These are phyloP conservation scores for Suricata suricatta DNA, from an alignment of 2,113 vertebrate species.

Conservation along the genomic window DNA sequence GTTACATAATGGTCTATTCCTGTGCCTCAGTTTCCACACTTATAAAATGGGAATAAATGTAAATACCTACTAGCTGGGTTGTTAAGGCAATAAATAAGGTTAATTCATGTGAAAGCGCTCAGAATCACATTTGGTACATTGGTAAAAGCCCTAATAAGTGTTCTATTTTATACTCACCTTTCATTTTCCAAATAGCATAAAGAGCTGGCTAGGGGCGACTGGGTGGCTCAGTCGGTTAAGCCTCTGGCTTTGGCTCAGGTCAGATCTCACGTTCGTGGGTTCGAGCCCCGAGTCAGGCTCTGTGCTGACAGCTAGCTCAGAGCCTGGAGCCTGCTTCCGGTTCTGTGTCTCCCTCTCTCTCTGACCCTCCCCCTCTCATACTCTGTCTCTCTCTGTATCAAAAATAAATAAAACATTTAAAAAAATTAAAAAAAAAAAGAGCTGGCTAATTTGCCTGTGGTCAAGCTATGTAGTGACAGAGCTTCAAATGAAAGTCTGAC, in stretches of 20 bases:
- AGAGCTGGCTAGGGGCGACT: too few relatives aligned
- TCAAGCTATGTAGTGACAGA: background rate
- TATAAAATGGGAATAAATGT: conserved; percentile 21
- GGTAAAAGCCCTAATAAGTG: background rate
- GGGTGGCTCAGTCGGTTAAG: too few relatives aligned
- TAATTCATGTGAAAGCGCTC: conserved; percentile 5
- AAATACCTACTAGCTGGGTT: background rate
- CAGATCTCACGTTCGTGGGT: too few relatives aligned
- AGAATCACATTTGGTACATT: background rate
- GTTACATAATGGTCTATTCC: background rate
- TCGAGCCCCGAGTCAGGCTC: too few relatives aligned
- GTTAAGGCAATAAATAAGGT: conserved; percentile 17
- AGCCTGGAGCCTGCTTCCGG: too few relatives aligned
- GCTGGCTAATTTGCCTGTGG: background rate
- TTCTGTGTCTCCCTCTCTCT: too few relatives aligned
- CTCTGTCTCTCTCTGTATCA: too few relatives aligned
- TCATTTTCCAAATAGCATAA: background rate
- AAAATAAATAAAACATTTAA: too few relatives aligned
- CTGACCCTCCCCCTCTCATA: too few relatives aligned
- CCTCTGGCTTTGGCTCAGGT: too few relatives aligned
- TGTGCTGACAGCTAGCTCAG: too few relatives aligned
- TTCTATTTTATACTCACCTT: background rate
- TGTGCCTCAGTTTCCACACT: conserved; percentile 32
- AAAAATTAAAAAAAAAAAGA: too few relatives aligned
- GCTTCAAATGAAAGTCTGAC: background rate